Base-by-base conservation (phyloP, 1,140 invertebrate species). In the Aphelenchoides fujianensis region DNA sequence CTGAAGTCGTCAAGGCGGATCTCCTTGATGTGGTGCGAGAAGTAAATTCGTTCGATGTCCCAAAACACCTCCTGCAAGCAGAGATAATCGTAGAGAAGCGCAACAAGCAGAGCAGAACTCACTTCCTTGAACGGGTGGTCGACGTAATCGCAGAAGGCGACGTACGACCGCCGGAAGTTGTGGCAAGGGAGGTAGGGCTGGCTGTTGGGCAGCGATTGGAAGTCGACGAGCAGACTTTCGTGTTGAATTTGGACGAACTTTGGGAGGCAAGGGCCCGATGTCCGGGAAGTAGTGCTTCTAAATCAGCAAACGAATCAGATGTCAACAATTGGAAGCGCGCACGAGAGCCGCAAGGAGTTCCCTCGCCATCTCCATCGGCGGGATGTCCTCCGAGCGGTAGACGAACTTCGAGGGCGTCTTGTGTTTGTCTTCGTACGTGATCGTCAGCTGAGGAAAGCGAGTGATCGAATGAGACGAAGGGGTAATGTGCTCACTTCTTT, bases 21-120 rank as follows among this genome's bases (percentile, higher is more conserved):
- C 31, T 78, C 83, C 27, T 57, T 57, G 1, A 82, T 52, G 23
- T 73, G 48, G 57, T 84, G 80, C 12, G 73, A 64, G 35, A 83
- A 83, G 69, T 83, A 83, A 57, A 83, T 83, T 27, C 83, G 79
- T 69, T 83, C 82, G 19, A 83, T 73, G 64, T 83, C 82, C 79
- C 75, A 62, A 41, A 79, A 34, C 62, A 69, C 52, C 30, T 12
- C 2, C 19, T 41, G 16, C 41, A 36, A 70, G 68, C 19, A n/a
- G 52, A 12, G 31, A 23, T 27, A n/a, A 32, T 28, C 59, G 69
- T 68, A 75, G 31, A 34, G 5, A 81, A 53, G 48, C 67, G 30
- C 9, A 35, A 75, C 9, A 19, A 19, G 35, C 48, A 64, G 73
- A 0, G 74, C 75, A 75, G 78, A 84, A 35, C 76, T 72, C 3